Conservation (phyloP, 1,140 invertebrate species). For the Euwallacea fornicatus region DNA sequence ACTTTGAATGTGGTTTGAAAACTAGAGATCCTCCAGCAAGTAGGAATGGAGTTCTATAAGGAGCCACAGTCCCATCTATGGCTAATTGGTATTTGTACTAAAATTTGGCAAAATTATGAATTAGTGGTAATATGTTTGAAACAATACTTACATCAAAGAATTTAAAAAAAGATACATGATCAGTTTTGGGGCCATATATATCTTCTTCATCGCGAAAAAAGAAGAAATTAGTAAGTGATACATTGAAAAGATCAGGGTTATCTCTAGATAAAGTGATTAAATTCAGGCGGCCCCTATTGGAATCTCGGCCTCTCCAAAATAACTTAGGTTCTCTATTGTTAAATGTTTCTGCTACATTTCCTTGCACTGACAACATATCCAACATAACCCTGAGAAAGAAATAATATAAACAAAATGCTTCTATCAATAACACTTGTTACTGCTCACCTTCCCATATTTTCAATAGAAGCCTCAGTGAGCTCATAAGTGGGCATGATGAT, state of each 20-base stretch:
- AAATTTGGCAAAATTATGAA: constrained; percentile 45
- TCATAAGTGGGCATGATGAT: constrained; percentile 96
- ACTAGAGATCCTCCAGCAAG: constrained; percentile 83
- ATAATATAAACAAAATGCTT: background rate
- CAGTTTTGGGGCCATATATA: constrained; percentile 81
- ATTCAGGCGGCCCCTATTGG: constrained; percentile 77
- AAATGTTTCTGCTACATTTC: constrained; percentile 74
- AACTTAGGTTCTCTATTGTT: constrained; percentile 71
- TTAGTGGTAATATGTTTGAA: constrained; percentile 21
- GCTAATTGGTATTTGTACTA: constrained; percentile 96
- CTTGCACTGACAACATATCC: constrained; percentile 89
- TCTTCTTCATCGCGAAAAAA: constrained; percentile 87
- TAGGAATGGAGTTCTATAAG: constrained; percentile 92
- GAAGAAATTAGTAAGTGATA: constrained; percentile 94
- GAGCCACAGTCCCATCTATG: constrained; percentile 94
- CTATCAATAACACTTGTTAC: constrained; percentile 5
- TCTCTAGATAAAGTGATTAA: constrained; percentile 78
- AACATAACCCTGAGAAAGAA: constrained; percentile 70
- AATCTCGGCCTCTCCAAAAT: constrained; percentile 93
- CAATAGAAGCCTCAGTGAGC: constrained; percentile 86
- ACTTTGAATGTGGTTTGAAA: constrained; percentile 90
- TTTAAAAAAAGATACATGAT: constrained; percentile 88
- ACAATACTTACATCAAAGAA: constrained; percentile 85
- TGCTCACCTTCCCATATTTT: constrained; percentile 84
- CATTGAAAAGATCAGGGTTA: constrained; percentile 85